phyloP scores from a whole-genome alignment of 2,113 vertebrate species.

The Tonatia bakeri region DNA sequence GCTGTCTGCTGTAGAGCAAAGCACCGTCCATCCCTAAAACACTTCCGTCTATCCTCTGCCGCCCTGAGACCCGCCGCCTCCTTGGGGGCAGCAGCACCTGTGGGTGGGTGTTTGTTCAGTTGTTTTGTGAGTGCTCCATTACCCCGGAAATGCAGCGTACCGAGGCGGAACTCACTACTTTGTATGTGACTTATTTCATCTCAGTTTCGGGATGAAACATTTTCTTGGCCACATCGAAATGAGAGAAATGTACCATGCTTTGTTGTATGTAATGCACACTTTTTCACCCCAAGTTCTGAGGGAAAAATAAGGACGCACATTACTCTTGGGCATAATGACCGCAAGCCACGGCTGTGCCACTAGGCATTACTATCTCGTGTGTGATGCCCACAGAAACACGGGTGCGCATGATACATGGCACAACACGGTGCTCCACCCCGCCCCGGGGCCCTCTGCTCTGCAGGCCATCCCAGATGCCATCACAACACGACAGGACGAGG shows the following conservation, averaged over 20 bases:
- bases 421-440: too few species aligned
- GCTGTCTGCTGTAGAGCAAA: neutral
- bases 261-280: too few species aligned
- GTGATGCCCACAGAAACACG: too few species aligned
- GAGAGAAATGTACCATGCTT: neutral
- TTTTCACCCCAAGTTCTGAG: too few species aligned
- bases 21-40: neutral
- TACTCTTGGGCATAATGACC: too few species aligned
- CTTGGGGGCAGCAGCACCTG: neutral
- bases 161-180: neutral
- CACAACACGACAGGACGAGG: neutral
- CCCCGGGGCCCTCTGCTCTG: neutral
- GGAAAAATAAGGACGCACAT: too few species aligned
- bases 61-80: neutral
- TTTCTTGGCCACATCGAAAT: neutral
- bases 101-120: neutral
- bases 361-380: too few species aligned
- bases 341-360: accelerated
- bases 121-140: neutral
- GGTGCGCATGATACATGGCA: too few species aligned
- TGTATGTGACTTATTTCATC: neutral
- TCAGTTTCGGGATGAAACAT: neutral
- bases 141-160: neutral
- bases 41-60: neutral
- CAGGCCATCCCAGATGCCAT: neutral